Percentiles rank a stretch among this genome's conserved stretches.
Conservation (phyloP, 2,113 vertebrate genomes). For the Probosciger aterrimus region DNA sequence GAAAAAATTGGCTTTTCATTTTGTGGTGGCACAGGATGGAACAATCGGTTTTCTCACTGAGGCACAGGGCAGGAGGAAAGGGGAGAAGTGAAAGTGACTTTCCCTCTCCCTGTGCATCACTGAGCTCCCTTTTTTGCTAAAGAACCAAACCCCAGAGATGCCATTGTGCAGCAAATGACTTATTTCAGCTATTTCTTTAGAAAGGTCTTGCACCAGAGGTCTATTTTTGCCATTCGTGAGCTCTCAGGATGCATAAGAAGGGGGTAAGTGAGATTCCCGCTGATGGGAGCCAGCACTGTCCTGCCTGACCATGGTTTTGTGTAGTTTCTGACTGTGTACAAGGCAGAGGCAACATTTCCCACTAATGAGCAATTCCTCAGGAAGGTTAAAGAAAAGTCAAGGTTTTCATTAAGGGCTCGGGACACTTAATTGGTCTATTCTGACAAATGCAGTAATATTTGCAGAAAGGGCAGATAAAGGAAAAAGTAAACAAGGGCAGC, state of each 20-base stretch:
- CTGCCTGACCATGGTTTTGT: neutral
- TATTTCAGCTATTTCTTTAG: neutral
- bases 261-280: neutral
- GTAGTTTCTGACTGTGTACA: neutral
- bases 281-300: neutral
- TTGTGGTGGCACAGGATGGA: neutral
- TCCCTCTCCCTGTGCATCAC: neutral
- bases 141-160: neutral
- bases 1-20: neutral
- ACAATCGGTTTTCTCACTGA: neutral
- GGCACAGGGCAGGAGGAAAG: neutral
- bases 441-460: constrained; percentile 35
- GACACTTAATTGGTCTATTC: neutral
- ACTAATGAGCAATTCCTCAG: constrained; percentile 32
- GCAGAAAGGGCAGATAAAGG: constrained; percentile 28
- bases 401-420: constrained; percentile 18
- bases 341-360: neutral
- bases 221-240: neutral
- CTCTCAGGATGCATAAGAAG: neutral
- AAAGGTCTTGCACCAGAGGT: neutral
- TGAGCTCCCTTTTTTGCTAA: neutral
- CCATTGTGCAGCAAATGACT: neutral
- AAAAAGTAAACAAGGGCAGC: constrained; percentile 37
- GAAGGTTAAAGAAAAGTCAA: constrained; percentile 60
- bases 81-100: neutral